Percentiles rank a stretch among this genome's conserved stretches.
Conservation (phyloP, 1,140 invertebrate genomes). For the Drosophila azteca region DNA sequence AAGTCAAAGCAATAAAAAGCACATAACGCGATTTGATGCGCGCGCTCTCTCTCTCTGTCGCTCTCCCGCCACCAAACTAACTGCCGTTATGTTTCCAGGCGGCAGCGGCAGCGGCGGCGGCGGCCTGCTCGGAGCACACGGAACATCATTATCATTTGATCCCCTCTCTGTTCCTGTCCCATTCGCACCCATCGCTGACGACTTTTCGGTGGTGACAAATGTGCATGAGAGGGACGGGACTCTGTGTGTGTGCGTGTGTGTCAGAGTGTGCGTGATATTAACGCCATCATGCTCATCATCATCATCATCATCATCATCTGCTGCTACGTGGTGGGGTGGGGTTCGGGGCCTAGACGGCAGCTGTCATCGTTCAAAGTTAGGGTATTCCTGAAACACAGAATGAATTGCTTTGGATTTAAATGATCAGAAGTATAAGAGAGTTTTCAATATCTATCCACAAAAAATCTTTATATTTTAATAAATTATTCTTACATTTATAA, state of each 20-base stretch:
- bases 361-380: slow-evolving; percentile 1
- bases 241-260: slow-evolving; percentile 9
- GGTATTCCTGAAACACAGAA: no score
- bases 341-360: slow-evolving; percentile 6
- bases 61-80: slow-evolving; percentile 42
- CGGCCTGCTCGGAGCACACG: slow-evolving; percentile 2
- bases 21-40: slow-evolving; percentile 39
- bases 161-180: slow-evolving; percentile 30
- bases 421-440: no score
- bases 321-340: background rate
- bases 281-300: slow-evolving; percentile 65
- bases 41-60: slow-evolving; percentile 67
- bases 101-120: slow-evolving; percentile 13
- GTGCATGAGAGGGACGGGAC: background rate
- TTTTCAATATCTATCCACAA: no score
- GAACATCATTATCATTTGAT: slow-evolving; percentile 67
- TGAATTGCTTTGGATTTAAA: no score
- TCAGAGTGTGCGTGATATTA: slow-evolving; percentile 44
- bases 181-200: slow-evolving; percentile 39
- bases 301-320: slow-evolving; percentile 11
- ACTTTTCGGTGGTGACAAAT: slow-evolving; percentile 29
- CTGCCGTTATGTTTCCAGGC: slow-evolving; percentile 51
- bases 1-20: slow-evolving; percentile 53
- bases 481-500: no score
- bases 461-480: no score